Evolutionary conservation across 1,140 invertebrate species (phyloP).

Genomic region (Drosophila repleta): DNA sequence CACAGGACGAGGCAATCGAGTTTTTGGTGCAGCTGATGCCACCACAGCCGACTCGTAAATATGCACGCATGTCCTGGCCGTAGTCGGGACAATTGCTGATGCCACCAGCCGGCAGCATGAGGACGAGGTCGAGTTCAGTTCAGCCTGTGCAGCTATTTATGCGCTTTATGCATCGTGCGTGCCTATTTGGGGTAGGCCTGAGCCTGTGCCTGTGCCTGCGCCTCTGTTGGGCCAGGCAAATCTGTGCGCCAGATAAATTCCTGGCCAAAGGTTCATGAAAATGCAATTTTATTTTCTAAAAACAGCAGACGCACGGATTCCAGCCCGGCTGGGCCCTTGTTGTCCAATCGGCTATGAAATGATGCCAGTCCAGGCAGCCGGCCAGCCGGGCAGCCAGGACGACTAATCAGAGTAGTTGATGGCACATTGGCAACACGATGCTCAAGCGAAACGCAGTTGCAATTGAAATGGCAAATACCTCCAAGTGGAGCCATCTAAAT

Average conservation of each 20-base stretch:
- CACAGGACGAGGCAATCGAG: conserved; percentile 64
- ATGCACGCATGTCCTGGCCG: conserved; percentile 76
- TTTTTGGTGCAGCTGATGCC: conserved; percentile 80
- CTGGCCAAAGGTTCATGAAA: conserved; percentile 78
- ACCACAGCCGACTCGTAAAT: conserved; percentile 77
- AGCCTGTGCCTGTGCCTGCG: neutral
- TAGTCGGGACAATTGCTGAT: conserved; percentile 49
- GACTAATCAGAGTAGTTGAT: conserved; percentile 67
- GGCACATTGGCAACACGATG: conserved; percentile 38
- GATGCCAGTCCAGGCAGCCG: conserved; percentile 66
- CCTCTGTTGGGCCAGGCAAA: conserved; percentile 33
- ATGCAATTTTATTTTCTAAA: conserved; percentile 83
- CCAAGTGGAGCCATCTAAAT: neutral
- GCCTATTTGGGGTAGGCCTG: conserved; percentile 55
- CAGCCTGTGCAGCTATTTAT: conserved; percentile 72
- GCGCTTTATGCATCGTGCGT: conserved; percentile 77
- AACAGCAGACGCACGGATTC: conserved; percentile 45
- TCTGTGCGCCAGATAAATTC: conserved; percentile 80
- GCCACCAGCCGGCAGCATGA: conserved; percentile 12
- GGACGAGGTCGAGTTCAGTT: neutral
- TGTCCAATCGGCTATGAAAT: conserved; percentile 79
- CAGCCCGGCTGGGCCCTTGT: conserved; percentile 33
- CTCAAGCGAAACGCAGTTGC: conserved; percentile 1
- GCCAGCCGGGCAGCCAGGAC: conserved; percentile 58
- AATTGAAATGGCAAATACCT: conserved; percentile 17